Percentiles rank a stretch among this genome's conserved stretches.
These are phyloP conservation scores for Ceryle rudis DNA, from an alignment of 2,797 vertebrate species.

Conservation along the genomic window DNA sequence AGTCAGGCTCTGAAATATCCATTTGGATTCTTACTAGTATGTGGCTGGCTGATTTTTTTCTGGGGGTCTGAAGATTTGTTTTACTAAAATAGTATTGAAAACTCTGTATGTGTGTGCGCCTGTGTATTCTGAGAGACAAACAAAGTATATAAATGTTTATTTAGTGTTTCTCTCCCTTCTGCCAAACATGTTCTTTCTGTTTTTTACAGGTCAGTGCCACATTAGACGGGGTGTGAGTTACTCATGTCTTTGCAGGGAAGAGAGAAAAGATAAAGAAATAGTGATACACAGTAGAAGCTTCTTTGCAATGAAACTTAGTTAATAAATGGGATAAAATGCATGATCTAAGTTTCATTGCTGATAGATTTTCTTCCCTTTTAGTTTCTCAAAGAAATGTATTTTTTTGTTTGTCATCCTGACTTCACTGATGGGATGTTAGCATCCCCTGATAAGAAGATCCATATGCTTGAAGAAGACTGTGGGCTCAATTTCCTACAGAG, in stretches of 20 bases:
- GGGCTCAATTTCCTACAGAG: background rate
- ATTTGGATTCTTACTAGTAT: conserved; percentile 19
- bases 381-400: background rate
- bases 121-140: background rate
- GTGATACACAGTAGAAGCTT: background rate
- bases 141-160: background rate
- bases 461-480: background rate
- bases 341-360: background rate
- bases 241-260: background rate
- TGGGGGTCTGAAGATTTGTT: conserved; percentile 12
- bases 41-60: background rate
- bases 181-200: background rate
- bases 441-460: background rate
- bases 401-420: background rate
- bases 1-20: conserved; percentile 6
- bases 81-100: conserved; percentile 13
- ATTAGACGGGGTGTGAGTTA: background rate
- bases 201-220: background rate
- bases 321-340: background rate
- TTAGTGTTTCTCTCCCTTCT: background rate
- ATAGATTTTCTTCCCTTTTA: background rate
- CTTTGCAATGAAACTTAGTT: background rate
- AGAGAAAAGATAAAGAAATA: background rate
- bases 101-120: background rate
- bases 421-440: background rate